Evolutionary conservation across 1,140 invertebrate genomes (phyloP), one percentile per base, ranked within the genome.

Genomic region (Pseudomyrmex pallidus): DNA sequence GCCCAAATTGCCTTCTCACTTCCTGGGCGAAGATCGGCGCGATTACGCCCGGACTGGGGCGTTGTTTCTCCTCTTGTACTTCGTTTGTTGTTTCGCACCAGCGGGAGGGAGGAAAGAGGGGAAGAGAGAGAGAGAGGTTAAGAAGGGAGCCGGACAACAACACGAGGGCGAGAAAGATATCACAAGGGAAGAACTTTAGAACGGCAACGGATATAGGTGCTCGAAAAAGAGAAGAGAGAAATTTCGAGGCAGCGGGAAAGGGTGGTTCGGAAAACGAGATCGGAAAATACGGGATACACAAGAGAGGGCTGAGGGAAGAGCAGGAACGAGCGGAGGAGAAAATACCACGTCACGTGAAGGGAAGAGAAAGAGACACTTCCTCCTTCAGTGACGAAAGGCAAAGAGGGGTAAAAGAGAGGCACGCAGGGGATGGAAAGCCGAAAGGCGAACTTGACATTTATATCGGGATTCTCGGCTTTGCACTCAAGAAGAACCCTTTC

Each of bases 381-480:
- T 89, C 89, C 87, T 89, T 91, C 86, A 63, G 70, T 80, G 84
- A 80, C 74, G 86, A 91, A 90, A 90, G 64, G 70, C 61, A 70
- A 72, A 78, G 61, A 10, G 72, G 62, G 74, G 56, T 10, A 52
- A 74, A 67, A 61, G 56, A 61, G 15, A 54, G 20, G 17, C 10
- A 25, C 22, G 52, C 63, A 66, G 68, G 64, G 86, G 82, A 87
- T 87, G 87, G 84, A 91, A 93, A 93, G 92, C 90, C 90, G 91
- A 92, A 89, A 91, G 90, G 76, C 92, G 90, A 94, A 93, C 90
- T 93, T 93, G 93, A 94, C 93, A 93, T 94, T 94, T 93, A 92
- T 93, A 92, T 92, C 87, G 84, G 92, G 91, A 94, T 94, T 94
- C 93, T 91, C 93, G 93, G 93, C 92, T 94, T 94, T 94, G 89